phyloP scores from a whole-genome alignment of 2,797 vertebrate genomes.

The Heliangelus exortis region DNA sequence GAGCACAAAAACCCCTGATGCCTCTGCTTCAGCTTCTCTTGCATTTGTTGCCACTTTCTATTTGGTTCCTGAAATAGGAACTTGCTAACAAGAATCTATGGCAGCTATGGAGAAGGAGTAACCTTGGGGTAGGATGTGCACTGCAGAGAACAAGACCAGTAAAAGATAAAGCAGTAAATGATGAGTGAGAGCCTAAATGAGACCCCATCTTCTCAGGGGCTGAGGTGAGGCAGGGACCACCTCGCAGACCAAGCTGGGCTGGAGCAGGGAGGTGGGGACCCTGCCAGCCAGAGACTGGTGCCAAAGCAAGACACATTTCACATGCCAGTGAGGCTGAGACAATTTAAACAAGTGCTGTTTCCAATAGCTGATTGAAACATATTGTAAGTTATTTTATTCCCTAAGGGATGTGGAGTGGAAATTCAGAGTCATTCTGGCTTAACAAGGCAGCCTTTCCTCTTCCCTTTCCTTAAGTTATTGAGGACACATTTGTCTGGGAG shows the following conservation, averaged over 20 bases:
- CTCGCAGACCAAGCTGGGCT: accelerated
- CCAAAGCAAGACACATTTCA: accelerated
- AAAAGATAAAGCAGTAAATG: neutral
- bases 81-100: accelerated
- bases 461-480: neutral
- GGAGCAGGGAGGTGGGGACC: neutral
- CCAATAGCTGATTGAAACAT: neutral
- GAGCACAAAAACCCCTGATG: neutral
- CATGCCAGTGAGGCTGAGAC: accelerated
- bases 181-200: neutral
- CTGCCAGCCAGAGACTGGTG: accelerated
- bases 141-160: neutral
- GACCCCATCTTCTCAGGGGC: accelerated
- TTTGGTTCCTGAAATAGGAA: neutral
- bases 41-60: neutral
- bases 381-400: neutral
- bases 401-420: neutral
- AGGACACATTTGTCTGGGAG: neutral
- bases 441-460: neutral
- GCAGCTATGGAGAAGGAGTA: neutral
- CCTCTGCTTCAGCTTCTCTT: accelerated
- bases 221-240: neutral
- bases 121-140: neutral
- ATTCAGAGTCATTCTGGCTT: neutral
- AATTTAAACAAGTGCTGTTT: neutral